phyloP scores from a whole-genome alignment of 64 coral and sea anemone species.

The Hydrozoanthus tunicans region DNA sequence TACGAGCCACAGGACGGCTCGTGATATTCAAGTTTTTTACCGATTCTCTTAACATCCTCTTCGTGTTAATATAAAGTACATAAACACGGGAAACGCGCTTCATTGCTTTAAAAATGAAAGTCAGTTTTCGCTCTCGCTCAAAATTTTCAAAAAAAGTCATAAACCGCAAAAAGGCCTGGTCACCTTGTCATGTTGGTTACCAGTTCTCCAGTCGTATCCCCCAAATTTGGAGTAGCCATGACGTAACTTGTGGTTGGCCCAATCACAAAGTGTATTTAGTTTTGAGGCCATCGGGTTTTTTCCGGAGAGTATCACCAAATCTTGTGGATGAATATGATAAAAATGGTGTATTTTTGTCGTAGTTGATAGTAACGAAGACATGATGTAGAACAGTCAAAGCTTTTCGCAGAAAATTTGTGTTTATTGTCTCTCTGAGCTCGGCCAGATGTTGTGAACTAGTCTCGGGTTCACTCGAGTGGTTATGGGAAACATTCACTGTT shows the following conservation, averaged over 20 bases:
- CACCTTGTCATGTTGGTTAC: too few relatives aligned
- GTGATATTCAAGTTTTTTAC: too few relatives aligned
- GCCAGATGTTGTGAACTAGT: conserved; percentile 45
- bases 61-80: too few relatives aligned
- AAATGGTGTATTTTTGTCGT: neutral
- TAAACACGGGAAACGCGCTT: too few relatives aligned
- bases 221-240: conserved; percentile 27
- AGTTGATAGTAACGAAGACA: neutral
- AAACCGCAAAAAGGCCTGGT: too few relatives aligned
- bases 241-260: neutral
- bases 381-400: conserved; percentile 8
- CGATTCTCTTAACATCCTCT: too few relatives aligned
- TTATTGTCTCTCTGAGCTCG: neutral
- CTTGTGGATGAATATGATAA: conserved; percentile 6
- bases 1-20: too few relatives aligned
- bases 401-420: conserved; percentile 12
- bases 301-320: neutral
- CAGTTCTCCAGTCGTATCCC: too few relatives aligned
- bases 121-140: too few relatives aligned
- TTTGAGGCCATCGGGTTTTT: conserved; percentile 18
- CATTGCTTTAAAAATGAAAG: too few relatives aligned
- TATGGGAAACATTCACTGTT: conserved; percentile 98
- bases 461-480: neutral
- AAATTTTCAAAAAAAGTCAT: too few relatives aligned
- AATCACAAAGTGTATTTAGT: conserved; percentile 21